Evolutionary conservation across 2,797 vertebrate genomes (phyloP), one percentile per base, ranked within the genome.

Genomic region (Apogon hyalosoma): DNA sequence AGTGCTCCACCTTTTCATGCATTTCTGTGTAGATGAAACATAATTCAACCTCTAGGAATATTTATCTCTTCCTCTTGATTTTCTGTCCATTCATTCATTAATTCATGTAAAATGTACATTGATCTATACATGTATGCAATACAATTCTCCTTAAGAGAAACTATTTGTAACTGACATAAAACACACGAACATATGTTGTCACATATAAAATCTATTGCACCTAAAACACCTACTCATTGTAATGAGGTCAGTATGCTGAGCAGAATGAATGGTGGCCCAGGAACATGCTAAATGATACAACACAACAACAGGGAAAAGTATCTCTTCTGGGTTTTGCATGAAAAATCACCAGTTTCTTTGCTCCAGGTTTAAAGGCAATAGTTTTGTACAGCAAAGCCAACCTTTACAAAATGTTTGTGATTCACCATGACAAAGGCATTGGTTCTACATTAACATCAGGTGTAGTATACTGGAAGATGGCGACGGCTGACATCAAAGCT

Each of bases 371-470:
- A 61, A 36, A 81, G 41, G 11, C 54, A 62, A 63, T 42, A 24
- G 50, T 60, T 82, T 66, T 14, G 18, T 80, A 42, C 71, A 49
- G 33, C 3, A 59, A 70, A 73, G 51, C 56, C 33, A 31, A 42
- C 59, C 54, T 75, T 69, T 64, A 55, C 42, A 70, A 52, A 78
- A 69, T 70, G 67, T 73, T 70, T 68, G 52, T 80, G 83, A 82
- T 81, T 63, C 51, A 12, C 68, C 50, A 6, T 76, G 80, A 83
- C 76, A 74, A 79, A 80, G 40, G 49, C 70, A 73, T 70, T 62
- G 67, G 77, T 85, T 85, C 70, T 24, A 86, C 82, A 83, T 84
- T 84, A 64, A 65, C 64, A 56, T 65, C 39, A 18, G 69, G 52
- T 52, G 64, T 64, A 63, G 52, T 36, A 47, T 39, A 59, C 58